A percentile compares a stretch with the other conserved stretches of the same genome.
These are phyloP conservation scores for Pogonophryne albipinna DNA, from an alignment of 2,797 vertebrate species.

Conservation along the genomic window DNA sequence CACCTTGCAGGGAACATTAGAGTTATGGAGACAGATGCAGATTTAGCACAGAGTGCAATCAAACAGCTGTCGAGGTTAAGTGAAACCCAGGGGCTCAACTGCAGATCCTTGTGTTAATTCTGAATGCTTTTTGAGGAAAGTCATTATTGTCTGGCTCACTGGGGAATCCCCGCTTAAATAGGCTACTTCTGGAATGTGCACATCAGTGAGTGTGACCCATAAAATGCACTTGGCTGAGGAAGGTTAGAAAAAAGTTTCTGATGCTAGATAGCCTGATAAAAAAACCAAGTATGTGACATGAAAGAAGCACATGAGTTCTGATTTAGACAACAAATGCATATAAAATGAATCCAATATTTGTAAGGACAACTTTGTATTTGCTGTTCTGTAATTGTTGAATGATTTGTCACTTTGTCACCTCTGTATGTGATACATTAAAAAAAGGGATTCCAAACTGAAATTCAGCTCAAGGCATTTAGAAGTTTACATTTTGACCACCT, in stretches of 20 bases:
- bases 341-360: background rate
- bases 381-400: background rate
- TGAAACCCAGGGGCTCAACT: constrained; percentile 7
- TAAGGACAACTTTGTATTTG: background rate
- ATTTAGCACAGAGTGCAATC: background rate
- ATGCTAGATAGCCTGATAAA: constrained; percentile 9
- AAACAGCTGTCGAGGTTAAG: constrained; percentile 32
- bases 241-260: background rate
- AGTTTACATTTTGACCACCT: constrained; percentile 18
- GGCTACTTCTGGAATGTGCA: constrained; percentile 22
- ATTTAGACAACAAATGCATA: background rate
- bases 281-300: background rate
- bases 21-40: constrained; percentile 24
- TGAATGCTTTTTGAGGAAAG: constrained; percentile 3
- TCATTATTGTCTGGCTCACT: constrained; percentile 20
- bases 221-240: constrained; percentile 16
- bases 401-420: background rate
- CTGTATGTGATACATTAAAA: background rate
- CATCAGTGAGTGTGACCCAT: constrained; percentile 12
- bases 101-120: constrained; percentile 4
- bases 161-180: constrained; percentile 17
- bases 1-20: background rate
- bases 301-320: background rate
- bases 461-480: background rate
- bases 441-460: background rate